Base-by-base conservation (phyloP, 2,113 vertebrate species). In the Pogona vitticeps region DNA sequence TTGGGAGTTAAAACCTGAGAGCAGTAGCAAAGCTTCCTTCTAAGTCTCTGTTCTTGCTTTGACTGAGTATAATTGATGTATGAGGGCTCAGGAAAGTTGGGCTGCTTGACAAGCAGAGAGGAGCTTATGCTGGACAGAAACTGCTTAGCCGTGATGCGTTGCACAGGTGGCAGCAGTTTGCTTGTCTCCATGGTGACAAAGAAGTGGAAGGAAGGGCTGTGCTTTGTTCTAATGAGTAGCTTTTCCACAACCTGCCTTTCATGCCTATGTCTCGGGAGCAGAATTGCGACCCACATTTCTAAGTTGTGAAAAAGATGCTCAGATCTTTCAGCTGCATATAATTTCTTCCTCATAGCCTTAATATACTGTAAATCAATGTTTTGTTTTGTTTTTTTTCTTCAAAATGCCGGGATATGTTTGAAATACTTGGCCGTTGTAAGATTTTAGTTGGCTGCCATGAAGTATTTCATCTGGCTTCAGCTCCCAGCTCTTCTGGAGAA, bases 381-480 rank as follows among this genome's bases (percentile, higher is more conserved):
- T n/a, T n/a, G n/a, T n/a, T n/a, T n/a, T n/a, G n/a, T n/a, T n/a
- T n/a, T n/a, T n/a, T 52, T 85, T 79, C 59, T 87, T 33, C 72
- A 88, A 76, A 56, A 75, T 9, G 36, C 70, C 72, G 86, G 1
- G 52, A 28, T 38, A 46, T 59, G 89, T 88, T n/a, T 73, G 61
- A 92, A 84, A 90, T 63, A 21, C 2, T 17, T 7, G 83, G 52
- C 36, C 75, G 13, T 38, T 40, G 28, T 72, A 81, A 23, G 18
- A 9, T 87, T 58, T 86, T 70, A 72, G 17, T 88, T 84, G 31
- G 52, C 70, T 84, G 13, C 63, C 76, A 63, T 7, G 26, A 26
- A 3, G 14, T 31, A 70, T 84, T 88, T 85, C 70, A 76, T 78
- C 84, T 88, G 83, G 33, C 12, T 90, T 67, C 80, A 52, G 84